Base-by-base conservation (phyloP, 92 coral and sea anemone genomes). In the Siderastrea siderea region DNA sequence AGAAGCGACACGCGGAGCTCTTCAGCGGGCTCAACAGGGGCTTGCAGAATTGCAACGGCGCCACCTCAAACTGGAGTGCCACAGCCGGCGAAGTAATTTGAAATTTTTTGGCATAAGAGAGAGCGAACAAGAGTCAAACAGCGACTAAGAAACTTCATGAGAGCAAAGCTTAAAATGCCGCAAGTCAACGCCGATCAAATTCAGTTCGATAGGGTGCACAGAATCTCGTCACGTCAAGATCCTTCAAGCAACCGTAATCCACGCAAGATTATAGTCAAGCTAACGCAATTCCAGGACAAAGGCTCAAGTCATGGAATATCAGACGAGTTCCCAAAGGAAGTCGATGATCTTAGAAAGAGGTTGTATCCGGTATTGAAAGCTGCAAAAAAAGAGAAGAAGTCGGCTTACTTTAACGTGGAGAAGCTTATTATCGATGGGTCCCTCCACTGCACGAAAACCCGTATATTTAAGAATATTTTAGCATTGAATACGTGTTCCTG, bases 401-500 rank as follows among this genome's bases (percentile, higher is more conserved):
- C 13, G 3, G 86, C 57, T 6, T 82, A 45, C 68, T 82, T 82
- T 11, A 48, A 71, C 0, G 78, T 81, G 26, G 86, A 68, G 19
- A 81, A 70, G n/a, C 68, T 68, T 26, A 7, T 81, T 4, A 51
- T 68, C 43, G 77, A 69, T 15, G 68, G 86, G n/a, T n/a, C n/a
- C n/a, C n/a, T n/a, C n/a, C n/a, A n/a, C n/a, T n/a, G n/a, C n/a
- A n/a, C n/a, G n/a, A n/a, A n/a, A n/a, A n/a, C n/a, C n/a, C n/a
- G n/a, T n/a, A n/a, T n/a, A n/a, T n/a, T n/a, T n/a, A n/a, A n/a
- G n/a, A n/a, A n/a, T n/a, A n/a, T n/a, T n/a, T n/a, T n/a, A n/a
- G n/a, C n/a, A n/a, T n/a, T n/a, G n/a, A n/a, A n/a, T n/a, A n/a
- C n/a, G n/a, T n/a, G n/a, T n/a, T n/a, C n/a, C n/a, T n/a, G n/a